Base-by-base conservation (phyloP, 1,140 invertebrate genomes). In the Aphis craccivora region DNA sequence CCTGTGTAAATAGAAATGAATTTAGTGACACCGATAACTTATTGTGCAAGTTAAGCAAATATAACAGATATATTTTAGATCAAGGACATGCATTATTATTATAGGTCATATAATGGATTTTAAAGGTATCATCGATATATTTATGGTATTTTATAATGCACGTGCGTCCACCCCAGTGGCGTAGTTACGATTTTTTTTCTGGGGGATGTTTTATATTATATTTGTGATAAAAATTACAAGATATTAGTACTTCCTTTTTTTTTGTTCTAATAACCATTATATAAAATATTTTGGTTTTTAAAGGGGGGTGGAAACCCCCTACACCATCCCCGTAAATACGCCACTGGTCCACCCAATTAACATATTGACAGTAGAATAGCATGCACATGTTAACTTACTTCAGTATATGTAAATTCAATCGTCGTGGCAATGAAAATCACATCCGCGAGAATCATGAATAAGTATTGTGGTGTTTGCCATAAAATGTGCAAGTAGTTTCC, bases 371-470 rank as follows among this genome's bases (percentile, higher is more conserved):
- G 30, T 18, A 14, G 4, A 5, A n/a, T 76, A 14, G 25, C 37
- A 11, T 14, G 25, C 37, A 43, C 23, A 8, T 84, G 83, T 84
- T 5, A 0, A 86, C 88, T 94, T 95, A 96, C 96, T 96, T 97
- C 96, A 51, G 96, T 96, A 94, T 97, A 97, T 8, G 97, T 96
- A 95, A 97, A 97, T 90, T 97, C 96, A 2, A 97, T 95, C 37
- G 97, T 97, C 53, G 97, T 97, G 76, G 97, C 96, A 6, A 96
- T 94, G 94, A 97, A 97, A 95, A 97, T 95, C 67, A 97, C 95
- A 95, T 97, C 97, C 14, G 95, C 97, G 0, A 96, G 94, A 1
- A 97, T 97, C 55, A 97, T 96, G 6, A 97, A 94, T 37, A 97
- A 93, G 94, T 97, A 97, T 94, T 97, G 97, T 22, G 97, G 96